Base-by-base conservation (phyloP, 2,797 vertebrate species). In the Hypotaenidia okinawae region DNA sequence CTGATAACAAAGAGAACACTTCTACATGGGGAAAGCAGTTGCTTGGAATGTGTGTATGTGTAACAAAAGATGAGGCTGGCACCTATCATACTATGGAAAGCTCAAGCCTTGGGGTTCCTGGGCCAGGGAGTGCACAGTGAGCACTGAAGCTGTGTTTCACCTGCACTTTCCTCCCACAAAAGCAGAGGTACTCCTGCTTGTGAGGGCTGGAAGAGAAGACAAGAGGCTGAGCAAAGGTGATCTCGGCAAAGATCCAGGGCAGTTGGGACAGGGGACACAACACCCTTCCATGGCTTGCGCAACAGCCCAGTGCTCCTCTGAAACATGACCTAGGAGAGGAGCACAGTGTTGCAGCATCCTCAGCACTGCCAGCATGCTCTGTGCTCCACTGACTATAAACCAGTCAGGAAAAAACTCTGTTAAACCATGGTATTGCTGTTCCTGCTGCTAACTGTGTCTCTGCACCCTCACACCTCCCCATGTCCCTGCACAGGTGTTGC, bases 271-370 rank as follows among this genome's bases (percentile, higher is more conserved):
- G 8, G 12, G 25, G 8, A n/a, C 6, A 47, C 21, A 81, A n/a
- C 27, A 80, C 7, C 14, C 35, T 27, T 67, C 54, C 24, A 25
- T 10, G 41, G 79, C 74, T 52, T 59, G 41, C 32, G 30, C 23
- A 6, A 5, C 41, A 66, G 84, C 25, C 27, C 37, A 84, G 41
- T 6, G 4, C 59, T 57, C n/a, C 72, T 88, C 68, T 79, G 62
- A 83, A 79, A 79, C 18, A 41, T 30, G n/a, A 54, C 23, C 25
- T 27, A 37, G 68, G 27, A 93, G 49, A 11, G 15, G 18, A 80
- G 49, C 37, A 72, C 25, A 51, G 77, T 0, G 0, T 39, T 0
- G 0, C 49, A 51, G 51, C 7, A 3, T 12, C 43, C 37, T 67
- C 0, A 0, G 39, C 37, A 43, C 81, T 64, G 69, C 76, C 2